Percentiles rank a stretch among this genome's conserved stretches.
Conservation (phyloP, 2,113 vertebrate species). For the Tautogolabrus adspersus region DNA sequence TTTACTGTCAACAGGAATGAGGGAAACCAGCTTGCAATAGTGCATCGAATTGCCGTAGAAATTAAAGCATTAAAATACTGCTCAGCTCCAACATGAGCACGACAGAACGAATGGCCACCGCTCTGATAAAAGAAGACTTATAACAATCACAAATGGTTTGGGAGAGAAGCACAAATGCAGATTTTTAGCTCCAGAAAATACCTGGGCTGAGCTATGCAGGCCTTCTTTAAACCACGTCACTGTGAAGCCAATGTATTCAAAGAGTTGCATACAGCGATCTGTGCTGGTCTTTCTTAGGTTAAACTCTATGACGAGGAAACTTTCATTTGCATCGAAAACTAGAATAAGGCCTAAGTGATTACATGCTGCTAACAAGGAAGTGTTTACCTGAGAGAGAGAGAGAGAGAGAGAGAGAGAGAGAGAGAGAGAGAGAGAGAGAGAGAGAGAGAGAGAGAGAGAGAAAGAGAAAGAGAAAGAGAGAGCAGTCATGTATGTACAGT, state of each 20-base stretch:
- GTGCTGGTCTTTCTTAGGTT: conserved; percentile 70
- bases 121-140: conserved; percentile 37
- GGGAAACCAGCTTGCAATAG: no score
- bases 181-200: conserved; percentile 50
- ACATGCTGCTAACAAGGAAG: conserved; percentile 4
- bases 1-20: no score
- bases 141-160: conserved; percentile 31
- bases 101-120: neutral
- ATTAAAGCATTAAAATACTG: no score
- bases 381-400: conserved; percentile 8
- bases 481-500: no score
- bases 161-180: conserved; percentile 55
- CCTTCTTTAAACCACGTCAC: conserved; percentile 44
- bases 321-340: conserved; percentile 17
- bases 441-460: no score
- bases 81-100: no score
- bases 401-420: neutral
- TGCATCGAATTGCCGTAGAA: no score
- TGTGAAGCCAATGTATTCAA: conserved; percentile 55
- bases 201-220: conserved; percentile 17
- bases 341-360: conserved; percentile 37
- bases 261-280: conserved; percentile 35
- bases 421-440: no score
- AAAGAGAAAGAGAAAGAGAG: no score
- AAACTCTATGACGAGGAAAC: conserved; percentile 35